Evolutionary conservation across 2,888 invertebrate genomes (phyloP).

Genomic region (Hypena proboscidalis): DNA sequence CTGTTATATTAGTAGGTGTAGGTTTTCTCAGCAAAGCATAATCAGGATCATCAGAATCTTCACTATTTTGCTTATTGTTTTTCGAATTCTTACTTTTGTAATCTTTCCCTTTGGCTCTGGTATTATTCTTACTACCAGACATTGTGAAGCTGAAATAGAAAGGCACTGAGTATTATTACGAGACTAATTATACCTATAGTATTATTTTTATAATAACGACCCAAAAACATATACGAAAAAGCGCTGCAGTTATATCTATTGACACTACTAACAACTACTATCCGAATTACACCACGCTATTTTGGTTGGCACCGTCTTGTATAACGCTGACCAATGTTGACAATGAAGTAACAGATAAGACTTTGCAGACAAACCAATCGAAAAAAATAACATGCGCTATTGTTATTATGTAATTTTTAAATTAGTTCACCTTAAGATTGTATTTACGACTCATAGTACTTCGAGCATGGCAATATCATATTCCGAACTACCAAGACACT

Average conservation of each 20-base stretch:
- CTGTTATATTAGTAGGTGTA: slow-evolving; percentile 88
- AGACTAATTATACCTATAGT: slow-evolving; percentile 2
- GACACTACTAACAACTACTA: not conserved
- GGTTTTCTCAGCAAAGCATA: slow-evolving; percentile 87
- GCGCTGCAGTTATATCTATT: not conserved
- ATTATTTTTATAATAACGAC: not conserved
- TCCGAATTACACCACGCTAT: slow-evolving; percentile 20
- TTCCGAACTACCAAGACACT: slow-evolving; percentile 61
- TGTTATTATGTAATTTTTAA: slow-evolving; percentile 25
- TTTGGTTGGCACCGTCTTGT: slow-evolving; percentile 49
- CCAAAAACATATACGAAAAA: not conserved
- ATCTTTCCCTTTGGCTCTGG: slow-evolving; percentile 72
- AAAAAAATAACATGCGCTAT: slow-evolving; percentile 25
- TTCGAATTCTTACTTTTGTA: slow-evolving; percentile 68
- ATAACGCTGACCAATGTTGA: slow-evolving; percentile 58
- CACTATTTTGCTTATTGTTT: slow-evolving; percentile 58
- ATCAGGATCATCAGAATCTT: slow-evolving; percentile 77
- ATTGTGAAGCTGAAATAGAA: slow-evolving; percentile 53
- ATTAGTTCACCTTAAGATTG: slow-evolving; percentile 12
- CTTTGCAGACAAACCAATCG: slow-evolving; percentile 17
- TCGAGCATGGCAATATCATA: slow-evolving; percentile 66
- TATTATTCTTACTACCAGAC: slow-evolving; percentile 76
- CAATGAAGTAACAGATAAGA: slow-evolving; percentile 46
- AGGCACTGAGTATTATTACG: not conserved
- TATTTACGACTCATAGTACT: slow-evolving; percentile 29